phyloP scores from a whole-genome alignment of 2,113 vertebrate species.

The Psilopogon haemacephalus region DNA sequence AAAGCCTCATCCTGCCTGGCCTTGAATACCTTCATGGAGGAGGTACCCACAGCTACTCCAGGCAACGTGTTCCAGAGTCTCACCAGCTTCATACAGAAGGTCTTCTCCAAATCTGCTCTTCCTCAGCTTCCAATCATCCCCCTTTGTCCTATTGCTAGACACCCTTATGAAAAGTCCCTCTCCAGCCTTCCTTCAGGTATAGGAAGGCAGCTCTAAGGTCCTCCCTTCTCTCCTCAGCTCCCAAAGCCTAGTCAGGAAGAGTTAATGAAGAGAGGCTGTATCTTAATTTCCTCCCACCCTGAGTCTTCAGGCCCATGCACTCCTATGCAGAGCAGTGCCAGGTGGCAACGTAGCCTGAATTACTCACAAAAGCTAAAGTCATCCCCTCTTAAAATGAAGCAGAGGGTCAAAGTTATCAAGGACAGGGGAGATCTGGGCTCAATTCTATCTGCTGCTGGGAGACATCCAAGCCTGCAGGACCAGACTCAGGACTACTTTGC shows the following conservation, averaged over 20 bases:
- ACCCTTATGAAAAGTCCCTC: too few species aligned
- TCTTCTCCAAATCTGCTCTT: too few species aligned
- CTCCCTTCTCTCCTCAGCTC: too few species aligned
- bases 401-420: neutral
- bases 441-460: neutral
- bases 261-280: neutral
- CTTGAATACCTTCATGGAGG: too few species aligned
- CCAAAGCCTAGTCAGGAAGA: neutral
- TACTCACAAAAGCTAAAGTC: neutral
- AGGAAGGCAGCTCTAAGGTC: too few species aligned
- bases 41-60: too few species aligned
- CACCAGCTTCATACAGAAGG: too few species aligned
- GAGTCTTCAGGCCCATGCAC: neutral
- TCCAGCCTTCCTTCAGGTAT: too few species aligned
- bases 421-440: neutral
- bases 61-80: too few species aligned
- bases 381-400: neutral
- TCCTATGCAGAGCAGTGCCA: neutral
- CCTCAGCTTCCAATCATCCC: too few species aligned
- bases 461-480: neutral
- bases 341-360: neutral
- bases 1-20: too few species aligned
- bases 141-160: too few species aligned
- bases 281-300: neutral
- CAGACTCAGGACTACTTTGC: neutral